Evolutionary conservation across 2,888 invertebrate species (phyloP).

Genomic region (Panorpa germanica): DNA sequence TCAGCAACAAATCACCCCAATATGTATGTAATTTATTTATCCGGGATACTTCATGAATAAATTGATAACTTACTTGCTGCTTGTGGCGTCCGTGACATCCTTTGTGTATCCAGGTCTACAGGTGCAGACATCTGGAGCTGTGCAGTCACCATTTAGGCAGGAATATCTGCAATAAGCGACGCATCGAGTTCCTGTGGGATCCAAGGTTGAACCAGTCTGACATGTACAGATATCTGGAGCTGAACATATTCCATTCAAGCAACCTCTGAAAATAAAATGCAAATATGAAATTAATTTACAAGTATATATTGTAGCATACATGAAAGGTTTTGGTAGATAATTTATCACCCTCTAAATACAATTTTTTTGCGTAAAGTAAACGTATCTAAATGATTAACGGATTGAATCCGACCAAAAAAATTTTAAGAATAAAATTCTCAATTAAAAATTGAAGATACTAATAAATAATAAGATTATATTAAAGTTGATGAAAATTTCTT

Average conservation of each 20-base stretch:
- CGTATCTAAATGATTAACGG: no score
- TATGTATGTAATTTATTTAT: constrained; percentile 9
- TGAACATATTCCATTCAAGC: constrained; percentile 9
- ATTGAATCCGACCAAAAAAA: no score
- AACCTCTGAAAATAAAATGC: constrained; percentile 18
- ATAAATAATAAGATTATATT: neutral
- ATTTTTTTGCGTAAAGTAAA: no score
- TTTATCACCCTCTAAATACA: no score
- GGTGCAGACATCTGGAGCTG: constrained; percentile 38
- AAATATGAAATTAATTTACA: constrained; percentile 20
- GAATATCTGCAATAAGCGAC: constrained; percentile 37
- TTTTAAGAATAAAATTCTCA: constrained; percentile 12
- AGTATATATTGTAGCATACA: no score
- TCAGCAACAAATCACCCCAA: neutral
- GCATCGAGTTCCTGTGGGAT: constrained; percentile 23
- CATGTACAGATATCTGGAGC: constrained; percentile 12
- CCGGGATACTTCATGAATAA: constrained; percentile 16
- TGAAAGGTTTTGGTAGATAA: no score
- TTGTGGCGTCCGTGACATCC: constrained; percentile 26
- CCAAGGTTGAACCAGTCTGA: constrained; percentile 21
- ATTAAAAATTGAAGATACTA: neutral
- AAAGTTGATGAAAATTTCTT: no score
- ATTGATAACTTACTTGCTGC: no score
- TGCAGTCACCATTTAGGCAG: constrained; percentile 50
- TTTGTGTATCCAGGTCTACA: constrained; percentile 31